Conservation (phyloP, 2,113 vertebrate genomes). For the Typhlomys cinereus region DNA sequence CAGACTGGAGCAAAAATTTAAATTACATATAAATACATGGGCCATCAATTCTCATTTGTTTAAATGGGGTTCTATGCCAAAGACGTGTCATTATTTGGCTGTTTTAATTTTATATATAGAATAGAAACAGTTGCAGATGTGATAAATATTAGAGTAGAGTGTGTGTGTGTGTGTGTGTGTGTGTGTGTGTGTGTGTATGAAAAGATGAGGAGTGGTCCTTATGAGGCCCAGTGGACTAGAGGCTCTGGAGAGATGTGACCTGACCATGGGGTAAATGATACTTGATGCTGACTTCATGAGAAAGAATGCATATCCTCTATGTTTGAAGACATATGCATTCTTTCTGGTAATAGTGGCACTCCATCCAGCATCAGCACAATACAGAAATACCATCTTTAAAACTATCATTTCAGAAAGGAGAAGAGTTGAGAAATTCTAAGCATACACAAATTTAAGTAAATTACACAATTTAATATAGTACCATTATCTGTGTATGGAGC, state of each 20-base stretch:
- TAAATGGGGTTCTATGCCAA: neutral
- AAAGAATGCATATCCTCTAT: neutral
- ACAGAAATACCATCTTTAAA: neutral
- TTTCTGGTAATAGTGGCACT: neutral
- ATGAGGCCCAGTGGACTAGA: neutral
- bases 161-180: too few species aligned
- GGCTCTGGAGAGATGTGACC: neutral
- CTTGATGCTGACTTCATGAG: accelerated
- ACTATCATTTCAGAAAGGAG: neutral
- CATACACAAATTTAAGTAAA: neutral
- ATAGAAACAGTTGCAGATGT: neutral
- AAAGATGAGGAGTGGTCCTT: neutral
- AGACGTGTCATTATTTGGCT: neutral
- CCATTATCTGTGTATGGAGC: neutral
- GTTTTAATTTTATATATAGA: slow-evolving; percentile 7
- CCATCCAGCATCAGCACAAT: neutral
- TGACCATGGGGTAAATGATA: neutral
- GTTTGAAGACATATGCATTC: neutral
- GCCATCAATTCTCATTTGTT: neutral
- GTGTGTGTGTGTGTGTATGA: too few species aligned
- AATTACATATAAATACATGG: neutral
- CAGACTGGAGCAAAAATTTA: slow-evolving; percentile 1
- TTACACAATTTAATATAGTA: neutral
- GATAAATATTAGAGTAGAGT: neutral
- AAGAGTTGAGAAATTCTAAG: neutral